Base-by-base conservation (phyloP, 2,797 vertebrate genomes). In the Orientallactaga sibirica region DNA sequence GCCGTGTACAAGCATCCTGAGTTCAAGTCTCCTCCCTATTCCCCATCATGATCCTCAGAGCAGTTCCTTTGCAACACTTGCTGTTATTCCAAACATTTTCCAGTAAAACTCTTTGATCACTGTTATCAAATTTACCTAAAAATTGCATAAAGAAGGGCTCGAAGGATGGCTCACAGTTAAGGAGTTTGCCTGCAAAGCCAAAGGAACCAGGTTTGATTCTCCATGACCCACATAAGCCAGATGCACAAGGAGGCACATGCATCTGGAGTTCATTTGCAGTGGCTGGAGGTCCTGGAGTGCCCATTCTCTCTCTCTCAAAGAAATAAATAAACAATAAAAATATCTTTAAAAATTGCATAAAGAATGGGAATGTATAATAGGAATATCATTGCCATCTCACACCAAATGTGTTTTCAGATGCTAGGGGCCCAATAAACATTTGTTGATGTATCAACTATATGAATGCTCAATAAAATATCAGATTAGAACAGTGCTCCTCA, bases 1-100 rank as follows among this genome's bases (percentile, higher is more conserved):
- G 6, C 7, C 79, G 25, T 89, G 37, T 27, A 37, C 0, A 10
- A 1, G 0, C 4, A 19, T 22, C 19, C 0, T 6, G 19, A 55
- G 33, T 27, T 84, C 68, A 66, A 15, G 15, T 43, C 15, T 19
- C 16, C 19, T 62, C 41, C 25, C 11, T 41, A 79, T 4, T 41
- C 18, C 4, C 22, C 9, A 27, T 12, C n/a, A 66, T 41, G 29
- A 14, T 18, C 85, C 15, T 93, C 33, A 37, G 15, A 71, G 52
- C 7, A 74, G 78, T 83, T 74, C 70, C 41, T 83, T 80, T 11
- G 2, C 64, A 61, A 88, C 0, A 52, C 20, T 86, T 70, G n/a
- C 15, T 73, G 48, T 3, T 2, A 76, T 67, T 91, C 67, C 64
- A 48, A 55, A 62, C 43, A 41, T 29, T 55, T 64, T 88, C 20